Percentiles rank a stretch among this genome's conserved stretches.
phyloP scores from a whole-genome alignment of 2,888 invertebrate species.

The Temnothorax rugatulus region DNA sequence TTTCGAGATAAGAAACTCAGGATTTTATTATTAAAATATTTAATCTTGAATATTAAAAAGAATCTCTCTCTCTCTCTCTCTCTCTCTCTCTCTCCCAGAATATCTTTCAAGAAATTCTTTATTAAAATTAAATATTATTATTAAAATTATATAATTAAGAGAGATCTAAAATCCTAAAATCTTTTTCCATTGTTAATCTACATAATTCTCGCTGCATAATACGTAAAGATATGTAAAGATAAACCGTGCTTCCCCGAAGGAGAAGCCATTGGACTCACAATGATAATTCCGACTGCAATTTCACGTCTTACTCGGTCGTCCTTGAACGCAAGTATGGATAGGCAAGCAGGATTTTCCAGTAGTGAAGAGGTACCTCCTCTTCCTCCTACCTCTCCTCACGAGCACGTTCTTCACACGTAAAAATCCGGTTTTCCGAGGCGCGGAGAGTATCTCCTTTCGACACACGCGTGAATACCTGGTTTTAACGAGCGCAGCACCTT shows the following conservation, averaged over 20 bases:
- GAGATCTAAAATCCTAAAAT: too few relatives aligned
- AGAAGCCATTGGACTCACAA: constrained; percentile 43
- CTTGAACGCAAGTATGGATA: constrained; percentile 63
- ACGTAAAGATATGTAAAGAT: background rate
- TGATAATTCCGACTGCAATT: constrained; percentile 53
- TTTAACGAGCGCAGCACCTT: constrained; percentile 62
- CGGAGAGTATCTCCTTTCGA: constrained; percentile 58
- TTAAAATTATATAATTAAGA: background rate
- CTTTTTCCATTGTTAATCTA: background rate
- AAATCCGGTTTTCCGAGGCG: constrained; percentile 62
- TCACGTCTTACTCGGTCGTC: constrained; percentile 67
- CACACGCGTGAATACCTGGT: constrained; percentile 54
- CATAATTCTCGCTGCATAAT: background rate
- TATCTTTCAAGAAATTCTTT: background rate
- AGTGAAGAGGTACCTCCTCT: constrained; percentile 55
- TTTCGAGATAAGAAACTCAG: background rate
- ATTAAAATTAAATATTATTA: background rate
- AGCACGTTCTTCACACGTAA: constrained; percentile 59
- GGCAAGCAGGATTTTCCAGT: constrained; percentile 66
- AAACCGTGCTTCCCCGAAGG: background rate
- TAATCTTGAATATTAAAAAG: background rate
- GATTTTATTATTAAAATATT: background rate
- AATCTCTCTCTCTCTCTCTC: background rate
- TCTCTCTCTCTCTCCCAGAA: background rate
- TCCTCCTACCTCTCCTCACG: constrained; percentile 7